These are phyloP conservation scores for Drosophila auraria DNA, from an alignment of 1,140 invertebrate genomes.

Conservation along the genomic window DNA sequence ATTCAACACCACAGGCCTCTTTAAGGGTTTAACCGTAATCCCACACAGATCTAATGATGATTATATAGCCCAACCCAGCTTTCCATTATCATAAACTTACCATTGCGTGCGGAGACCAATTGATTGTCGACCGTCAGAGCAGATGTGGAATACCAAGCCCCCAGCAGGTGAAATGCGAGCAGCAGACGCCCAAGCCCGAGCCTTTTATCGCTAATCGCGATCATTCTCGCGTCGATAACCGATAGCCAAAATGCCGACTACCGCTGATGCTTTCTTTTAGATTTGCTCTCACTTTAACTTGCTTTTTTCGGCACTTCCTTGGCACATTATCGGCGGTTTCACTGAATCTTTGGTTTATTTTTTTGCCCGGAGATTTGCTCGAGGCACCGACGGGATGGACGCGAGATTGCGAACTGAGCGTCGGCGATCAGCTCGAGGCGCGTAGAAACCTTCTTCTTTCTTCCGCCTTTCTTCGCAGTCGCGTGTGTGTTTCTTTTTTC, in stretches of 20 bases:
- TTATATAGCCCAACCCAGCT: not conserved
- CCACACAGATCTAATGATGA: not conserved
- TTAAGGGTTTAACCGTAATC: not conserved
- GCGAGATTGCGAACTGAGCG: conserved; percentile 70
- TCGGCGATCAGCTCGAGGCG: conserved; percentile 17
- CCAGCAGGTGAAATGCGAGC: conserved; percentile 35
- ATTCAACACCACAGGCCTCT: not conserved
- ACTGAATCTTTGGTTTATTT: conserved; percentile 1
- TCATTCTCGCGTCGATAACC: conserved; percentile 24
- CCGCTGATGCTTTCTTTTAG: conserved; percentile 28
- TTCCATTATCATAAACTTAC: conserved; percentile 50
- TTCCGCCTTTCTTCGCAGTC: conserved; percentile 60
- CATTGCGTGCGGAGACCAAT: conserved; percentile 82
- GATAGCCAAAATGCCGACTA: conserved; percentile 16
- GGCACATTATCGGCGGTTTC: conserved; percentile 37
- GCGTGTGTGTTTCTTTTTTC: conserved; percentile 50
- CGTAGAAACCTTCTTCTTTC: conserved; percentile 75
- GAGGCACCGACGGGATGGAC: conserved; percentile 63
- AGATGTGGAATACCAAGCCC: conserved; percentile 1
- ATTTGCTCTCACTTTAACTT: conserved; percentile 39
- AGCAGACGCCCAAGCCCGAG: conserved; percentile 34
- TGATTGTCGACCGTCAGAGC: conserved; percentile 81
- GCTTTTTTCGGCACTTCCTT: conserved; percentile 24
- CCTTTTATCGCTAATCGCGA: conserved; percentile 20
- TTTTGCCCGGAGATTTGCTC: conserved; percentile 28